Base-by-base conservation (phyloP, 2,797 vertebrate species). In the Benthosema pterotum region DNA sequence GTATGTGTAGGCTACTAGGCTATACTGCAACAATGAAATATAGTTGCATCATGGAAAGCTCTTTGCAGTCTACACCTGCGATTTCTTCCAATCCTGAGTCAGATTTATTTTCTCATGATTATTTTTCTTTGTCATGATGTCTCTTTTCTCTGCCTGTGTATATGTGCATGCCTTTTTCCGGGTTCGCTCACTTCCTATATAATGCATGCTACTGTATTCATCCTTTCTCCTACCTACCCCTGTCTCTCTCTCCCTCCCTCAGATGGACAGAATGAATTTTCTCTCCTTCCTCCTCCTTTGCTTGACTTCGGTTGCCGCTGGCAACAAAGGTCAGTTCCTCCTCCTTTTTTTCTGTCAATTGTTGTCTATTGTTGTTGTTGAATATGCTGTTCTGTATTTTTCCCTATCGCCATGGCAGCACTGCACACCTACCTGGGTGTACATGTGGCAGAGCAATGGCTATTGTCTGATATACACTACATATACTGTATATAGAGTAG, bases 261-360 rank as follows among this genome's bases (percentile, higher is more conserved):
- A 93, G 93, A 93, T 94, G 93, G 91, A 90, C 91, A 93, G 88
- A 92, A 92, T 93, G 90, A 90, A 83, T 90, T 90, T 91, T 90
- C 89, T 94, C 91, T 91, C 91, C 87, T 91, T 94, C 83, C 87
- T 94, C 81, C 85, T 93, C 81, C 88, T 93, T 91, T 89, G 88
- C 89, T 92, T 87, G 86, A 87, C 89, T 90, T 92, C 91, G 66
- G 89, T 91, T 93, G 93, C 90, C 86, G 78, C 46, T 91, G 85
- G 92, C 91, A 94, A 93, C 92, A 93, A 94, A 93, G 93, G 92
- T 93, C 91, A 93, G 93, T 93, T 84, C 69, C 78, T 89, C 83
- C 60, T 89, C 78, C 71, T 85, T 87, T 82, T 82, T 84, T 65
- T 84, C 64, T 79, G 80, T 86, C 83, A 74, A 83, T 81, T 84